A percentile compares a stretch with the other conserved stretches of the same genome.
Evolutionary conservation across 2,888 invertebrate species (phyloP).

Genomic region (Lomographa bimaculata): DNA sequence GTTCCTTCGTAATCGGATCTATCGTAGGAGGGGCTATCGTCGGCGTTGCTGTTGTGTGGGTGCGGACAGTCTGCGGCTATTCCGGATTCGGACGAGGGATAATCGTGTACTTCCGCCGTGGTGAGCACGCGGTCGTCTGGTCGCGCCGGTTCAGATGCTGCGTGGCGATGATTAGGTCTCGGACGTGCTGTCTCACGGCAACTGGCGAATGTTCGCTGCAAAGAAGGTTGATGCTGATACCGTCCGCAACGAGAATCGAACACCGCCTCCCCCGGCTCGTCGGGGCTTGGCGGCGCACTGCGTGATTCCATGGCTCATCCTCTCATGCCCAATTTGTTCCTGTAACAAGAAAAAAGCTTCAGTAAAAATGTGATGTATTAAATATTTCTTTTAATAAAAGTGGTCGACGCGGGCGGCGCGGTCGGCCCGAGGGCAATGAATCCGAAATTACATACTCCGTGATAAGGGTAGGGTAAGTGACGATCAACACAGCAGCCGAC

Average conservation of each 20-base stretch:
- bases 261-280: conserved; percentile 84
- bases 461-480: conserved; percentile 81
- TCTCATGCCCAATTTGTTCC: conserved; percentile 69
- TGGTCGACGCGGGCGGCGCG: conserved; percentile 44
- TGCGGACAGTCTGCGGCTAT: conserved; percentile 79
- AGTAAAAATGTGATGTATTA: conserved; percentile 10
- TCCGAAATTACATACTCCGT: conserved; percentile 74
- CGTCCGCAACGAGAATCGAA: conserved; percentile 90
- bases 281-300: conserved; percentile 83
- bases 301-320: conserved; percentile 83
- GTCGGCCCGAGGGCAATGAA: conserved; percentile 74
- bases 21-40: conserved; percentile 76
- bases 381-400: conserved; percentile 51
- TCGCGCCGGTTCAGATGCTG: conserved; percentile 71
- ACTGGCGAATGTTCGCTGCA: conserved; percentile 74
- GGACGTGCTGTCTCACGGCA: conserved; percentile 70
- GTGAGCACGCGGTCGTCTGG: conserved; percentile 76
- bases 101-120: conserved; percentile 78
- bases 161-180: conserved; percentile 71
- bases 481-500: conserved; percentile 78
- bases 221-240: conserved; percentile 83
- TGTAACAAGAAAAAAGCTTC: conserved; percentile 51
- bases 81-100: conserved; percentile 81
- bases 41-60: conserved; percentile 72
- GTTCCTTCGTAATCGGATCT: conserved; percentile 75